phyloP scores from a whole-genome alignment of 64 coral and sea anemone species.

The Actinia equina region DNA sequence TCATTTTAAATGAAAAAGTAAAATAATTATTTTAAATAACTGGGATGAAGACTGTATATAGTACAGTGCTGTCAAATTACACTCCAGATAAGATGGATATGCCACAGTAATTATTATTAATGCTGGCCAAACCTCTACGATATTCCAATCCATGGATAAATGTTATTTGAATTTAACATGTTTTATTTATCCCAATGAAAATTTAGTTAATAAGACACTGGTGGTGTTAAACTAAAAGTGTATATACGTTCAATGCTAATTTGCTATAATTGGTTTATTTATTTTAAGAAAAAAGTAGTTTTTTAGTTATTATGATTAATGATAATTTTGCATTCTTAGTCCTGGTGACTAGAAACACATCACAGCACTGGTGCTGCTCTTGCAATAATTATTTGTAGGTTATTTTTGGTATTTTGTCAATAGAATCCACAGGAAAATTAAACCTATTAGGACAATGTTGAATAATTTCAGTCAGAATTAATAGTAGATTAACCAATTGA shows the following conservation, averaged over 20 bases:
- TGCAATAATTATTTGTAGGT: neutral
- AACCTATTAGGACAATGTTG: neutral
- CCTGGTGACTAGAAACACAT: neutral
- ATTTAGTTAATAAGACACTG: neutral
- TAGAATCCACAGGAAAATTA: neutral
- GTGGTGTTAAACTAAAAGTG: neutral
- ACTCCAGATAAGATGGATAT: no score
- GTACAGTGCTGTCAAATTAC: no score
- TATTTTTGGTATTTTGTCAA: neutral
- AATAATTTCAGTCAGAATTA: neutral
- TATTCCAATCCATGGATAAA: no score
- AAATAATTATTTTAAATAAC: no score
- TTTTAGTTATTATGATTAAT: neutral
- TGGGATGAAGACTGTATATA: no score
- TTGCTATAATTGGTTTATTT: neutral
- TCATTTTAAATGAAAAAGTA: no score
- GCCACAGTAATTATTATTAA: no score
- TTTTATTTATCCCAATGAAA: no score
- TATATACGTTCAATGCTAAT: neutral
- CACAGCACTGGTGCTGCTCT: neutral
- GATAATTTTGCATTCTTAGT: neutral
- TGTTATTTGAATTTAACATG: no score
- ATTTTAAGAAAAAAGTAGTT: neutral
- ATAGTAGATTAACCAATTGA: neutral
- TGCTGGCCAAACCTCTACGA: no score